Evolutionary conservation across 2,113 vertebrate species (phyloP), one percentile per base, ranked within the genome.

Genomic region (Alouatta palliata): DNA sequence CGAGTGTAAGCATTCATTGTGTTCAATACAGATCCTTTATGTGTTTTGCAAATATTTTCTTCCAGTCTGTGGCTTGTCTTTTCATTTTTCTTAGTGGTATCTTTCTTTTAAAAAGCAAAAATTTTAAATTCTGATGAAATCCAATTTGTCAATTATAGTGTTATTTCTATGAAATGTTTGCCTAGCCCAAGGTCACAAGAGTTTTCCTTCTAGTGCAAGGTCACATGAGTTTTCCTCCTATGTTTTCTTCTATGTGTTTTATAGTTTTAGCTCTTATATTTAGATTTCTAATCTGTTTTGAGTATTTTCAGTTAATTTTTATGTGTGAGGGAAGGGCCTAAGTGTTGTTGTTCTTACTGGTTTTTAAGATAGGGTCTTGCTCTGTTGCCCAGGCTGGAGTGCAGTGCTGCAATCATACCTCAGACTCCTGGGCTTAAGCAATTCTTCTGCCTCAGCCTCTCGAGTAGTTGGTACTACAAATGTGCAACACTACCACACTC

Each of bases 101-200:
- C 35, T 87, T 97, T 82, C 35, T 87, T 97, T 82, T 75, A 93
- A 92, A 90, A 43, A 77, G 49, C 5, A 49, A 58, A 92, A 92
- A 23, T 79, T 88, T 91, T 58, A 91, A 93, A 81, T 82, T 52
- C 95, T 58, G 56, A 90, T 77, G 21, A 81, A 82, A 52, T 45
- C 40, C 20, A 56, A 23, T 82, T 82, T 82, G 45, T 83, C 13
- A 52, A 13, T 52, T 47, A 79, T 93, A 89, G 73, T 61, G 32
- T 86, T 54, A 73, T 80, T 79, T 84, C 86, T 87, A 95, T 94
- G 61, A 84, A 90, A 94, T 16, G 8, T 90, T 94, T 95, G 21
- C 35, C 43, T 56, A 12, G 32, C 35, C 20, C 20, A 87, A 40
- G 83, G 32, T 96, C 79, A 91, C 30, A 91, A 75, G 43, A 37